Percentiles rank a stretch among this genome's conserved stretches.
These are phyloP conservation scores for Eutrigla gurnardus DNA, from an alignment of 2,797 vertebrate genomes.

Conservation along the genomic window DNA sequence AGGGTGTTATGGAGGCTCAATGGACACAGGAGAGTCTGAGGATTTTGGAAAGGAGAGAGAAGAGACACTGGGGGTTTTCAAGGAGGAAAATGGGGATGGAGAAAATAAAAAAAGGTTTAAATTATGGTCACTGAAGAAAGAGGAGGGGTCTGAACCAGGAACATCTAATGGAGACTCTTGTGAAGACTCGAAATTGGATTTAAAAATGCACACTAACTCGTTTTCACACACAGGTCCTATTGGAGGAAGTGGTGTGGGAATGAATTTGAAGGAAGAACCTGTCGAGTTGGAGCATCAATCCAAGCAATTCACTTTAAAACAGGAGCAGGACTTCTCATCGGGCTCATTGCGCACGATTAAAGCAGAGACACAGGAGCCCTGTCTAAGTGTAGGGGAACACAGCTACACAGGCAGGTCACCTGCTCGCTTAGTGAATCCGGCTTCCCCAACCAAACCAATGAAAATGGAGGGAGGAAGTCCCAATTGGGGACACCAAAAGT, in stretches of 20 bases:
- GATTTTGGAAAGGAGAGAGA: constrained; percentile 45
- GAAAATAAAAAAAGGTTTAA: constrained; percentile 33
- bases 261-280: constrained; percentile 52
- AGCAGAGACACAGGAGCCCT: constrained; percentile 67
- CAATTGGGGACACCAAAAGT: constrained; percentile 30
- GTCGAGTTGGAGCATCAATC: constrained; percentile 45
- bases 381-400: constrained; percentile 75
- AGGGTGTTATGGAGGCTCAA: constrained; percentile 20
- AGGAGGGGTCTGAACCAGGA: constrained; percentile 53
- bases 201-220: constrained; percentile 49
- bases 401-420: constrained; percentile 78
- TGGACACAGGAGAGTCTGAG: constrained; percentile 42
- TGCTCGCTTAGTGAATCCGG: constrained; percentile 76
- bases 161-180: constrained; percentile 60
- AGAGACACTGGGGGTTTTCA: constrained; percentile 39
- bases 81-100: constrained; percentile 57
- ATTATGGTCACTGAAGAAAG: constrained; percentile 52
- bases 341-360: constrained; percentile 58
- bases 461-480: constrained; percentile 74
- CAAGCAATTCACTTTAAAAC: constrained; percentile 49
- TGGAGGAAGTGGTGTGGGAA: constrained; percentile 34
- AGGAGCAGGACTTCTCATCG: constrained; percentile 50
- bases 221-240: constrained; percentile 32
- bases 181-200: constrained; percentile 62
- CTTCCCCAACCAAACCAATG: constrained; percentile 72